These are phyloP conservation scores for Drosophila kohkoa DNA, from an alignment of 1,140 invertebrate genomes.

Conservation along the genomic window DNA sequence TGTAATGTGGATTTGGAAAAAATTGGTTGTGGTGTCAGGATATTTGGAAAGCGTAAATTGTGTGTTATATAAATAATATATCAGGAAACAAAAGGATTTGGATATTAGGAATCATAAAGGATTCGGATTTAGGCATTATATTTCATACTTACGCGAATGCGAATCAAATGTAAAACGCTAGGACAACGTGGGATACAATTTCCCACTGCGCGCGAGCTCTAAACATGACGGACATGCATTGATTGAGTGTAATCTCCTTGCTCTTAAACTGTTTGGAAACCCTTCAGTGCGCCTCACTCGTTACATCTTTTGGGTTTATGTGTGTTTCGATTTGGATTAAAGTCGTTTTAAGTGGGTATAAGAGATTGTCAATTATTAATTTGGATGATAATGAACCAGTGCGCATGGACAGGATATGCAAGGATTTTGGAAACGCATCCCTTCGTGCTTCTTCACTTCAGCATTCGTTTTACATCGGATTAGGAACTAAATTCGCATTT, in stretches of 20 bases:
- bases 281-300: conserved; percentile 30
- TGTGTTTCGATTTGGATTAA: conserved; percentile 47
- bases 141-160: conserved; percentile 39
- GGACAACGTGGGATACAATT: conserved; percentile 73
- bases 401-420: conserved; percentile 68
- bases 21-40: conserved; percentile 65
- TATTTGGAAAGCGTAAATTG: conserved; percentile 45
- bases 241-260: conserved; percentile 44
- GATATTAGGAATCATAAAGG: conserved; percentile 45
- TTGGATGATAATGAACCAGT: conserved; percentile 38
- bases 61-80: conserved; percentile 44
- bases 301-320: conserved; percentile 38
- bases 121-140: conserved; percentile 62
- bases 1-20: conserved; percentile 62
- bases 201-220: conserved; percentile 46
- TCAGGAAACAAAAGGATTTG: conserved; percentile 63
- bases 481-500: conserved; percentile 57
- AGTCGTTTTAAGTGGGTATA: conserved; percentile 38
- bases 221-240: conserved; percentile 35
- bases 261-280: conserved; percentile 36
- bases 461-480: conserved; percentile 61
- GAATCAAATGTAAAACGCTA: conserved; percentile 40
- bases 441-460: conserved; percentile 62
- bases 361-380: conserved; percentile 15
- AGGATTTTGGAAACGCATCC: conserved; percentile 58